Percentiles rank a stretch among this genome's conserved stretches.
Evolutionary conservation across 2,797 vertebrate species (phyloP).

Genomic region (Tenualosa ilisha): DNA sequence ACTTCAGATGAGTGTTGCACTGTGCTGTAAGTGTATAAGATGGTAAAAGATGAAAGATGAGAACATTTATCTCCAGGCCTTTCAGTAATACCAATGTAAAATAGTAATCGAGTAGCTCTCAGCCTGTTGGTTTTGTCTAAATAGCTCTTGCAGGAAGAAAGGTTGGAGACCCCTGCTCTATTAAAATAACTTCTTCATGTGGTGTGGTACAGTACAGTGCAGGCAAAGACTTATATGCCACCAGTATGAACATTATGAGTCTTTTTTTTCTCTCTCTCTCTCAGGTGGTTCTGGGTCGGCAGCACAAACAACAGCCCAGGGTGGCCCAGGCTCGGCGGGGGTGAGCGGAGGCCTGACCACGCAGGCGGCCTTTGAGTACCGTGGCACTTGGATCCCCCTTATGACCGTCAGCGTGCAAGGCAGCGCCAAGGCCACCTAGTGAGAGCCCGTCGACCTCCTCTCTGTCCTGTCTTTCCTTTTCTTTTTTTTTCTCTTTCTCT

Average conservation of each 20-base stretch:
- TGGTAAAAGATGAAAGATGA: too few relatives aligned
- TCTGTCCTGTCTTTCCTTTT: not conserved
- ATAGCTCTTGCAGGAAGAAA: too few relatives aligned
- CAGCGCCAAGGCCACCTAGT: constrained; percentile 98
- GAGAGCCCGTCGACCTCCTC: constrained; percentile 61
- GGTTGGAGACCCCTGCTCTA: too few relatives aligned
- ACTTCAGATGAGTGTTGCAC: too few relatives aligned
- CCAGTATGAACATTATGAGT: not conserved
- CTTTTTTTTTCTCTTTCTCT: not conserved
- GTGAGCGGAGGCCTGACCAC: constrained; percentile 80
- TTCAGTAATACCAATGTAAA: too few relatives aligned
- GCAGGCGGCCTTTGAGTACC: constrained; percentile 96
- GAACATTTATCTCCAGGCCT: too few relatives aligned
- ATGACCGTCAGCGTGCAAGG: constrained; percentile 92
- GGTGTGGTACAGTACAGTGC: not conserved
- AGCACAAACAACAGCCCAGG: constrained; percentile 75
- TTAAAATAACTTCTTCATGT: too few relatives aligned
- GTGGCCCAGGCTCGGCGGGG: constrained; percentile 79
- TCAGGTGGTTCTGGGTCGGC: constrained; percentile 75
- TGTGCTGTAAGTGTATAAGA: too few relatives aligned
- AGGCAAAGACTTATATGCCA: not conserved
- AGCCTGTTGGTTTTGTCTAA: too few relatives aligned
- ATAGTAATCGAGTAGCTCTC: too few relatives aligned
- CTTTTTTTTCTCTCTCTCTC: not conserved
- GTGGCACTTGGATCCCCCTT: constrained; percentile 97